A percentile compares a stretch with the other conserved stretches of the same genome.
Conservation (phyloP, 1,140 invertebrate species). For the Lucilia sericata region DNA sequence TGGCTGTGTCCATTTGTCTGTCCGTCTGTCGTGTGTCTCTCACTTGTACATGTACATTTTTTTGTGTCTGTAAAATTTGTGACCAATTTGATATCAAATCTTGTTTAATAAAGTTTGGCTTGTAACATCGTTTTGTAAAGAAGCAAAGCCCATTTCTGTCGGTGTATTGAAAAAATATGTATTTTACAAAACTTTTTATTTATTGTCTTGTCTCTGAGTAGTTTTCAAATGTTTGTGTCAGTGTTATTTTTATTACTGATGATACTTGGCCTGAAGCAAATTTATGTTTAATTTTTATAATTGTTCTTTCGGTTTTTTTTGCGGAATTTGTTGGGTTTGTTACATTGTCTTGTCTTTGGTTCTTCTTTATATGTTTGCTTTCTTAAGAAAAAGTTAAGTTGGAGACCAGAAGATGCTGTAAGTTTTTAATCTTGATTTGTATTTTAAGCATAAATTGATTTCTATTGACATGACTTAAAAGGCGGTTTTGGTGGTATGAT, state of each 20-base stretch:
- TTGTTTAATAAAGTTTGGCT: not conserved
- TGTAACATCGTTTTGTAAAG: not conserved
- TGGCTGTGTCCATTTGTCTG: not conserved
- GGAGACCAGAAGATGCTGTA: not conserved
- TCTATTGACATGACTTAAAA: not conserved
- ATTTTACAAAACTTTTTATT: too few species aligned
- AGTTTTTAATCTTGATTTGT: conserved; percentile 22
- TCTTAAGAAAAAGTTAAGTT: not conserved
- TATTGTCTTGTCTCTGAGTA: too few species aligned
- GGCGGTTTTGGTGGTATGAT: not conserved
- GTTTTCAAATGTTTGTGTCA: not conserved
- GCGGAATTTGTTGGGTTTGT: not conserved
- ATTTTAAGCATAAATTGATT: conserved; percentile 17
- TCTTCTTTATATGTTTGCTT: not conserved
- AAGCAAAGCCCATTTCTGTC: not conserved
- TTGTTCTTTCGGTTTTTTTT: not conserved
- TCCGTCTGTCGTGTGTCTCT: not conserved
- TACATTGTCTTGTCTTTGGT: not conserved
- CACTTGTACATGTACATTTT: not conserved
- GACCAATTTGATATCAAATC: not conserved
- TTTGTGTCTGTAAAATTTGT: not conserved
- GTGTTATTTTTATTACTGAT: not conserved
- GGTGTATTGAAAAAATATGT: too few species aligned
- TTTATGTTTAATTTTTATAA: conserved; percentile 24
- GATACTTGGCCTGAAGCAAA: not conserved